Percentiles rank a stretch among this genome's conserved stretches.
phyloP scores from a whole-genome alignment of 1,140 invertebrate genomes.

The Neodiprion fabricii region DNA sequence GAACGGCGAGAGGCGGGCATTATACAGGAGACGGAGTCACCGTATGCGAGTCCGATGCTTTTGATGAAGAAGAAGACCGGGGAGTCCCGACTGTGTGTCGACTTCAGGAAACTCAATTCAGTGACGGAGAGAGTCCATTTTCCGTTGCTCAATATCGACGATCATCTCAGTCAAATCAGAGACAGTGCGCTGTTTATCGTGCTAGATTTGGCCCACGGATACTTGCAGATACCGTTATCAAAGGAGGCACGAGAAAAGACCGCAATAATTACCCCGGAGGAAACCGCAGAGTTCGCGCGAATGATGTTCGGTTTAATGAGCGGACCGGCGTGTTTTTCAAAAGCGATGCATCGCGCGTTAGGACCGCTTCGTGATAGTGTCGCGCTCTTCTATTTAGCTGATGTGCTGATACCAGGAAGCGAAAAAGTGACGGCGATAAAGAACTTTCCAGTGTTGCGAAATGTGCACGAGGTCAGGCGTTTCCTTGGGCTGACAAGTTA shows the following conservation, averaged over 20 bases:
- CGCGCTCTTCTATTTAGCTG: conserved; percentile 29
- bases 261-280: conserved; percentile 22
- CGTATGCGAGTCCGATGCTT: conserved; percentile 34
- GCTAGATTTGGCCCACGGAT: too few species aligned
- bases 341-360: conserved; percentile 9
- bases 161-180: conserved; percentile 24
- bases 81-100: conserved; percentile 24
- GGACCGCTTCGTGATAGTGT: conserved; percentile 14
- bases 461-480: conserved; percentile 33
- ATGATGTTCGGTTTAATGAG: conserved; percentile 18
- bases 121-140: conserved; percentile 33
- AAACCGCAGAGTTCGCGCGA: not conserved
- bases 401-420: conserved; percentile 29
- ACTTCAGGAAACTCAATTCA: conserved; percentile 57
- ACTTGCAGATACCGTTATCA: not conserved
- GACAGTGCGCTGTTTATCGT: not conserved
- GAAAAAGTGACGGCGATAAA: conserved; percentile 36
- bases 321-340: not conserved
- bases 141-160: conserved; percentile 37
- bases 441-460: conserved; percentile 37
- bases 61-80: conserved; percentile 29
- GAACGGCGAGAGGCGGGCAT: conserved; percentile 29
- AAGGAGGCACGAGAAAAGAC: conserved; percentile 12
- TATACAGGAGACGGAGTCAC: conserved; percentile 21
- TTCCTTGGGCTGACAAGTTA: conserved; percentile 45